Evolutionary conservation across 2,888 invertebrate genomes (phyloP), one percentile per base, ranked within the genome.

Genomic region (Drosophila greeni): DNA sequence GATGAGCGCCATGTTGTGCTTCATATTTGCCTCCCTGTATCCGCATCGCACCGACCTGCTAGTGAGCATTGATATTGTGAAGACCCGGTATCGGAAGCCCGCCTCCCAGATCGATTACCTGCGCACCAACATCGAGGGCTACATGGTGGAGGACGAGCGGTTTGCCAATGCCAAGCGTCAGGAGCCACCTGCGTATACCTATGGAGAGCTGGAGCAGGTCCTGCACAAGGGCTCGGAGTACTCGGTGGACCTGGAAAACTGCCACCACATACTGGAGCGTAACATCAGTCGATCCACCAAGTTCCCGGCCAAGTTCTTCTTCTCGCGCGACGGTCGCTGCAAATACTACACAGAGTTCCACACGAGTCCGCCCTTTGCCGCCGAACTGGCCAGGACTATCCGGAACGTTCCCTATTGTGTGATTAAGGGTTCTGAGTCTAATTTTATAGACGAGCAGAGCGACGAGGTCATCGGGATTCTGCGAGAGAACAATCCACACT

Each of bases 361-460:
- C 12, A 75, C 82, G 3, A 75, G 80, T 23, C 73, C 78, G 0
- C 90, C 91, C 5, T 90, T 92, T 59, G 88, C 92, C 2, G 88
- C 91, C 49, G 90, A 90, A 55, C 85, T 92, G 68, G 91, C 93
- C 0, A 86, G 88, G 40, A 88, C 91, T 26, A 90, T 94, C 12
- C 91, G 89, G 60, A 80, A 86, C 53, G 92, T 92, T 72, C 93
- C 94, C 2, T 91, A 93, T 26, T 88, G 94, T 58, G 91, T 92
- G 43, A 88, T 93, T 4, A 92, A 92, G 85, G 92, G 91, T 0
- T 90, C 90, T 49, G 89, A 91, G 59, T 91, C 91, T 0, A 89
- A 90, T 1, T 92, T 89, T 66, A 90, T 88, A 68, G 91, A 91
- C 31, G 86, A 88, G 3, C 91, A 91, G 72, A 82, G 80, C n/a